Evolutionary conservation across 2,888 invertebrate genomes (phyloP), one percentile per base, ranked within the genome.

Genomic region (Phaonia tiefii): DNA sequence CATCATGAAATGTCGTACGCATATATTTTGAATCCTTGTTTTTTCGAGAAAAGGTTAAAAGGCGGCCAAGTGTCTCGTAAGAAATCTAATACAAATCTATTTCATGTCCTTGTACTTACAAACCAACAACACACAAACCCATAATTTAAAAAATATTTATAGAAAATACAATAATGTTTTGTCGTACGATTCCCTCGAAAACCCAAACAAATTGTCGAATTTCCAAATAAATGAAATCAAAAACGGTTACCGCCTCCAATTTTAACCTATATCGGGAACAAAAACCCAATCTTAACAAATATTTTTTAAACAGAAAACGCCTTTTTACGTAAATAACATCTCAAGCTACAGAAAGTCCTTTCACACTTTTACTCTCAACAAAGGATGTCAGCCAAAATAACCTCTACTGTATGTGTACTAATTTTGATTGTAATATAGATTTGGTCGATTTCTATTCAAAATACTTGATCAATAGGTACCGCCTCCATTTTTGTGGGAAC

Each of bases 261-360:
- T 46, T 42, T 11, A 37, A 20, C 42, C 20, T 25, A 58, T 46
- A 42, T 11, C 10, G 1, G 26, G 31, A 70, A 39, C 15, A 44
- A 25, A 7, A 71, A n/a, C n/a, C n/a, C n/a, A n/a, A 31, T 31
- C 31, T 3, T 31, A 31, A 3, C 31, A n/a, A 56, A 67, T 72
- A 46, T 77, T 71, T 72, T 78, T 75, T 44, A 72, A 75, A 78
- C 67, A 75, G 37, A 81, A 78, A 75, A 81, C 81, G 81, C 81
- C 78, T 75, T 72, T n/a, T 42, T 67, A 65, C 17, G 10, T 56
- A 66, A 69, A 49, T 22, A 44, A 7, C 5, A 20, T 46, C 15
- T 49, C 44, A 54, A 51, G 7, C 13, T 31, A 26, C 15, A 67
- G 25, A 54, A 51, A 1, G 15, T 13, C 20, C 67, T 39, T 51